Conservation (phyloP, 1,140 invertebrate genomes). For the Drosophila sproati region DNA sequence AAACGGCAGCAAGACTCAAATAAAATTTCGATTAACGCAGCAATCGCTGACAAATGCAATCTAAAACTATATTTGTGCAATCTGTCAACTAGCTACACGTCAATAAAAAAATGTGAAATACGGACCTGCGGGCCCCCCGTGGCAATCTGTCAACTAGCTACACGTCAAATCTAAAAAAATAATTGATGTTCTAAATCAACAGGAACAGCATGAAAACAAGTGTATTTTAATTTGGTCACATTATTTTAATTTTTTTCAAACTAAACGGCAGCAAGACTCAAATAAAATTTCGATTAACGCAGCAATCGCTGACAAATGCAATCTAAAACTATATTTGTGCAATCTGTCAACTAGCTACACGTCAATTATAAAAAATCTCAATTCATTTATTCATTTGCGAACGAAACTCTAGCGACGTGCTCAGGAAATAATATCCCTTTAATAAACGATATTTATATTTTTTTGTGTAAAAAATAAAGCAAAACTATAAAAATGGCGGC, state of each 20-base stretch:
- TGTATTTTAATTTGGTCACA: slow-evolving; percentile 27
- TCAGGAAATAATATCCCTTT: slow-evolving; percentile 15
- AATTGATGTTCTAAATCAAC: too few species aligned
- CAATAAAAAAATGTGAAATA: too few species aligned
- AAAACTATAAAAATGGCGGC: slow-evolving; percentile 61
- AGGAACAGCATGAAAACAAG: too few species aligned
- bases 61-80: slow-evolving; percentile 34
- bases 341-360: slow-evolving; percentile 27
- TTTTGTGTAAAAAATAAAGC: slow-evolving; percentile 26
- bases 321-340: slow-evolving; percentile 36
- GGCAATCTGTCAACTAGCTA: slow-evolving; percentile 30
- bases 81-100: too few species aligned
- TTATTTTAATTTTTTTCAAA: slow-evolving; percentile 53
- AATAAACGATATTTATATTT: slow-evolving; percentile 11
- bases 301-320: slow-evolving; percentile 41
- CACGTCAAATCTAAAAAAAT: slow-evolving; percentile 17
- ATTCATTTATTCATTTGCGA: slow-evolving; percentile 11
- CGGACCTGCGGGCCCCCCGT: too few species aligned
- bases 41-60: slow-evolving; percentile 43
- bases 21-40: slow-evolving; percentile 35
- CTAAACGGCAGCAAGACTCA: slow-evolving; percentile 55
- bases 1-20: slow-evolving; percentile 54
- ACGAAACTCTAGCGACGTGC: slow-evolving; percentile 11
- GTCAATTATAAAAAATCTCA: slow-evolving; percentile 14
- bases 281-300: slow-evolving; percentile 27